These are phyloP conservation scores for Oostethus manadensis DNA, from an alignment of 2,113 vertebrate genomes.

Conservation along the genomic window DNA sequence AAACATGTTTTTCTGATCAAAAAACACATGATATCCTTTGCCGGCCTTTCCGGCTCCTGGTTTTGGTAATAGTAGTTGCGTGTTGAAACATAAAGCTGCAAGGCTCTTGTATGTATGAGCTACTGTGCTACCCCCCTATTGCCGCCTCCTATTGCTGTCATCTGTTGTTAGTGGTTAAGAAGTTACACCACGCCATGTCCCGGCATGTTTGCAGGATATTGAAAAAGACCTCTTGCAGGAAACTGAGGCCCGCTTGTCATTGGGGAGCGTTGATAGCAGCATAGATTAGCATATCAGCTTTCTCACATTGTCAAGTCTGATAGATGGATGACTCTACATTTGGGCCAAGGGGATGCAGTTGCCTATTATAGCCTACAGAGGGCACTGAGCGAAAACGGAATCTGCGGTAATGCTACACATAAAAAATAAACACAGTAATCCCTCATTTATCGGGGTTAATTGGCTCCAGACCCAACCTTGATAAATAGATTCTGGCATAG, in stretches of 20 bases:
- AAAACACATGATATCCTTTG: neutral
- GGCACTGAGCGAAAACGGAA: neutral
- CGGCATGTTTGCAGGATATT: slow-evolving; percentile 71
- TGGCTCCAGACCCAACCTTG: no score
- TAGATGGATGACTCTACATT: slow-evolving; percentile 18
- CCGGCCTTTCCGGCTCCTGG: neutral
- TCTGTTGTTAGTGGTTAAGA: slow-evolving; percentile 22
- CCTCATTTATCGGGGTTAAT: no score
- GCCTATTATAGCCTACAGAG: neutral
- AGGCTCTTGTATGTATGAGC: slow-evolving; percentile 30
- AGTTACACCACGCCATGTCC: slow-evolving; percentile 31
- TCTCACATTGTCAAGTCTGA: slow-evolving; percentile 39
- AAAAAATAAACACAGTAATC: no score
- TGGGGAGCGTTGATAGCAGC: slow-evolving; percentile 44
- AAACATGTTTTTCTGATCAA: neutral
- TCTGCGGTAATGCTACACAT: no score
- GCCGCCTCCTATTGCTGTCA: slow-evolving; percentile 54
- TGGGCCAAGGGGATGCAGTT: neutral
- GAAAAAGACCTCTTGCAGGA: slow-evolving; percentile 71
- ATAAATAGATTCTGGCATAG: no score
- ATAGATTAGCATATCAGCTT: slow-evolving; percentile 60
- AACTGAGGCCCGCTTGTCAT: slow-evolving; percentile 54
- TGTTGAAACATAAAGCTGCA: slow-evolving; percentile 2
- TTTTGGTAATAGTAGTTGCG: neutral
- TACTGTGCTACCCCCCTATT: slow-evolving; percentile 37